A percentile compares a stretch with the other conserved stretches of the same genome.
These are phyloP conservation scores for Gryllus longicercus DNA, from an alignment of 2,888 invertebrate genomes.

Conservation along the genomic window DNA sequence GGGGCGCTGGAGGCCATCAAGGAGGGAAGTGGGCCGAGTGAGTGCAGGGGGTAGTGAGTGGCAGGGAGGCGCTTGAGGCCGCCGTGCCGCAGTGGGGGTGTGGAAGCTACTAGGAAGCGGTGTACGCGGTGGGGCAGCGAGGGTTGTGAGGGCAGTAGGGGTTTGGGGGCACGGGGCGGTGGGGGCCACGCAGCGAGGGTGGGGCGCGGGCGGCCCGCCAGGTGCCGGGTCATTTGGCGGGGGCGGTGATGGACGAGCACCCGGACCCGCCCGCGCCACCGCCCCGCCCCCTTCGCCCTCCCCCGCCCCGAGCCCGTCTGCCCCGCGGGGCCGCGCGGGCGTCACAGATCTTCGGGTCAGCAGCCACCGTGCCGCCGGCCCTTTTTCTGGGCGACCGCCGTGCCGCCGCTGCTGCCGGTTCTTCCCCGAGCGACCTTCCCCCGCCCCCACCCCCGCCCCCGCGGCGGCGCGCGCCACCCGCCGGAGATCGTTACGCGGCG, in stretches of 20 bases:
- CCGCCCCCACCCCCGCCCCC: too few relatives aligned
- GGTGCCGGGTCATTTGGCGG: conserved; percentile 2
- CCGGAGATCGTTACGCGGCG: too few relatives aligned
- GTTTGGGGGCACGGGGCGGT: background rate
- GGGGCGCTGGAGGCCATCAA: too few relatives aligned
- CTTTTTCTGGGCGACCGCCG: too few relatives aligned
- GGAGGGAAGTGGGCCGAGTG: too few relatives aligned
- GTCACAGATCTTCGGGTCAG: background rate
- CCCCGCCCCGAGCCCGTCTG: background rate
- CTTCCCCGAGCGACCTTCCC: too few relatives aligned
- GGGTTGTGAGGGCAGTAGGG: background rate
- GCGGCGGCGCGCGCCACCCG: too few relatives aligned
- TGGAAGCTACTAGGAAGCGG: background rate
- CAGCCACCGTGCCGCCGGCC: background rate
- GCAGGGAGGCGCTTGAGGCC: background rate
- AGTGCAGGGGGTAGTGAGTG: too few relatives aligned
- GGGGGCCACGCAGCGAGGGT: background rate
- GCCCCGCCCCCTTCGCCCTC: background rate
- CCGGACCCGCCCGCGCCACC: background rate
- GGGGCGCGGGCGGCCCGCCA: background rate
- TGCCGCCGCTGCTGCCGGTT: too few relatives aligned
- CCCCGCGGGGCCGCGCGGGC: background rate
- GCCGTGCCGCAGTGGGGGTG: background rate
- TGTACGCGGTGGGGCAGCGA: background rate
- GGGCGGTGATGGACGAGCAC: conserved; percentile 1